These are phyloP conservation scores for Mycetomoellerius zeteki DNA, from an alignment of 1,140 invertebrate species.

Conservation along the genomic window DNA sequence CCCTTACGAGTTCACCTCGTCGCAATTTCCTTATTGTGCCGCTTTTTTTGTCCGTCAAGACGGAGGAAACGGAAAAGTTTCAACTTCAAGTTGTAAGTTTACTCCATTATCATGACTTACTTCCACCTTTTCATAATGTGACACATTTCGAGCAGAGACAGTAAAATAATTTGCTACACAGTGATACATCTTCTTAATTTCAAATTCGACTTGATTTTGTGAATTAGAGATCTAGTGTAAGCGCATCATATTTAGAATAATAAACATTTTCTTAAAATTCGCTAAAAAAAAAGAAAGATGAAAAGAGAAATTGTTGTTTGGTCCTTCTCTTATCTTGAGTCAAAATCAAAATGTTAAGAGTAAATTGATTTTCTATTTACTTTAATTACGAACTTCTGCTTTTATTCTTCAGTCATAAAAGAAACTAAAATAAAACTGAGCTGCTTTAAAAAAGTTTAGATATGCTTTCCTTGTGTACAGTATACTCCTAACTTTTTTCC, in stretches of 20 bases:
- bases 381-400: neutral
- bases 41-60: neutral
- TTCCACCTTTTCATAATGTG: neutral
- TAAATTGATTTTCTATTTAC: constrained; percentile 32
- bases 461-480: neutral
- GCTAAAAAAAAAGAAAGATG: neutral
- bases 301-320: neutral
- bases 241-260: neutral
- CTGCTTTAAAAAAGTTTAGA: constrained; percentile 32
- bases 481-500: constrained; percentile 7
- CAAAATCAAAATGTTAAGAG: constrained; percentile 8
- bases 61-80: neutral
- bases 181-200: neutral
- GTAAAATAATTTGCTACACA: neutral
- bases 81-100: constrained; percentile 44
- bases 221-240: neutral
- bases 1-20: neutral
- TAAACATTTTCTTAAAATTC: neutral
- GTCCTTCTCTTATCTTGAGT: neutral
- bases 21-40: neutral
- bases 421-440: constrained; percentile 15
- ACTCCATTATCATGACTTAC: neutral
- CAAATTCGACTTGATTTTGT: neutral
- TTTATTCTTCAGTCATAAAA: neutral
- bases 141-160: neutral